These are phyloP conservation scores for Remorina albescens DNA, from an alignment of 2,797 vertebrate genomes.

Conservation along the genomic window DNA sequence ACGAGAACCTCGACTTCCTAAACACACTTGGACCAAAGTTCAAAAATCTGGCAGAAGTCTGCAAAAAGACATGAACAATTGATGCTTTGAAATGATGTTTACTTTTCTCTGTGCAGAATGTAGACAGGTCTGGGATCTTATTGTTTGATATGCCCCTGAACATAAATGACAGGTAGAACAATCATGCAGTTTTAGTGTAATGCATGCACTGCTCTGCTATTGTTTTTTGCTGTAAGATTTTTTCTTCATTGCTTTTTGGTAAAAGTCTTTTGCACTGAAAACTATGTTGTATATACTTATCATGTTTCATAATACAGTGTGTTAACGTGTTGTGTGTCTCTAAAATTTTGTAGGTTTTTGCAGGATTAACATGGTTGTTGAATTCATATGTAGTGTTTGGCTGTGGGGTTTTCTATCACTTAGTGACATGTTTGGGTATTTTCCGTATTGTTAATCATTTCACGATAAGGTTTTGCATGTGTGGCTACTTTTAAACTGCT, in stretches of 20 bases:
- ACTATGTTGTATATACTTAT: constrained; percentile 53
- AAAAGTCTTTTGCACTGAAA: constrained; percentile 75
- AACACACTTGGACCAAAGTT: constrained; percentile 94
- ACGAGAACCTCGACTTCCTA: constrained; percentile 88
- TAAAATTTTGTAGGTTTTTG: constrained; percentile 9
- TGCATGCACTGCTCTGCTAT: background rate
- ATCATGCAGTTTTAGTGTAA: constrained; percentile 19
- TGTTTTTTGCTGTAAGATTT: constrained; percentile 13
- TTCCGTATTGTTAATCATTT: constrained; percentile 14
- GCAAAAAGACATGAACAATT: constrained; percentile 82
- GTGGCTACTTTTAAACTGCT: constrained; percentile 25
- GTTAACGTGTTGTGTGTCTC: constrained; percentile 25
- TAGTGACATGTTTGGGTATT: constrained; percentile 41
- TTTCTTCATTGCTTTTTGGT: constrained; percentile 33
- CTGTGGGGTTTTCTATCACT: constrained; percentile 25
- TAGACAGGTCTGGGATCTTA: constrained; percentile 17
- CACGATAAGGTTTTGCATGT: constrained; percentile 22
- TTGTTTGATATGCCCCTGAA: constrained; percentile 27
- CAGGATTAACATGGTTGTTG: constrained; percentile 24
- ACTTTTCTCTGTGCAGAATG: constrained; percentile 25
- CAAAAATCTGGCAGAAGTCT: constrained; percentile 89
- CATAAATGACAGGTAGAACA: constrained; percentile 36
- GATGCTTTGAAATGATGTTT: constrained; percentile 15
- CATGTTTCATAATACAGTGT: constrained; percentile 7
- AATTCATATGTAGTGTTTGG: constrained; percentile 3